phyloP scores from a whole-genome alignment of 2,888 invertebrate genomes.

The Idaea dimidiata region DNA sequence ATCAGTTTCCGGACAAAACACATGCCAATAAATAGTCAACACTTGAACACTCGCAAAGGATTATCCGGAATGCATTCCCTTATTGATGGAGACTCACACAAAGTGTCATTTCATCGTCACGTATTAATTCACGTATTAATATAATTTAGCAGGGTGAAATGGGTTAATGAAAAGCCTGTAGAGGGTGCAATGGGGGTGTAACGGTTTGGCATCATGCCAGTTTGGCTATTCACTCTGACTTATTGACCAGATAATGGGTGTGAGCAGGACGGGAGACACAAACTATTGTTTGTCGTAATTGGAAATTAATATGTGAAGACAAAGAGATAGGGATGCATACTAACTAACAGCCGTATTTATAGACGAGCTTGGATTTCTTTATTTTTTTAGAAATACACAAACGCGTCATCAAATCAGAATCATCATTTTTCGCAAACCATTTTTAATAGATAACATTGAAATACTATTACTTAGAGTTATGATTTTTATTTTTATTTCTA shows the following conservation, averaged over 20 bases:
- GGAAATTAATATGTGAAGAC: conserved; percentile 20
- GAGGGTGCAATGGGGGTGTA: conserved; percentile 32
- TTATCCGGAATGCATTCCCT: neutral
- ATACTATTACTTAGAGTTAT: too few species aligned
- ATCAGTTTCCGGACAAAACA: too few species aligned
- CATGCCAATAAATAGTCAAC: too few species aligned
- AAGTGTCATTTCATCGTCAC: neutral
- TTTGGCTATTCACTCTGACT: conserved; percentile 22
- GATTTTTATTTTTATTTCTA: too few species aligned
- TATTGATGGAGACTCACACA: conserved; percentile 9
- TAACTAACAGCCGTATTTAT: neutral
- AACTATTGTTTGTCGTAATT: conserved; percentile 10
- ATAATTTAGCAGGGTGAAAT: conserved; percentile 33
- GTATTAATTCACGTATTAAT: conserved; percentile 3
- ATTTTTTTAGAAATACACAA: too few species aligned
- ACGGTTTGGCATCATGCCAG: conserved; percentile 44
- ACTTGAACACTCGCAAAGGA: too few species aligned
- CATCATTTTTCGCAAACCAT: too few species aligned
- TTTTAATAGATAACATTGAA: too few species aligned
- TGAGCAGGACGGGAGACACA: conserved; percentile 8
- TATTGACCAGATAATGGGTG: conserved; percentile 4
- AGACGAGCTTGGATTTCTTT: too few species aligned
- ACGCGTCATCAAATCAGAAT: too few species aligned
- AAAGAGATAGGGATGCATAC: neutral
- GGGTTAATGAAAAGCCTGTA: conserved; percentile 55